These are phyloP conservation scores for Phataginus tetradactyla DNA, from an alignment of 2,797 vertebrate species.

Conservation along the genomic window DNA sequence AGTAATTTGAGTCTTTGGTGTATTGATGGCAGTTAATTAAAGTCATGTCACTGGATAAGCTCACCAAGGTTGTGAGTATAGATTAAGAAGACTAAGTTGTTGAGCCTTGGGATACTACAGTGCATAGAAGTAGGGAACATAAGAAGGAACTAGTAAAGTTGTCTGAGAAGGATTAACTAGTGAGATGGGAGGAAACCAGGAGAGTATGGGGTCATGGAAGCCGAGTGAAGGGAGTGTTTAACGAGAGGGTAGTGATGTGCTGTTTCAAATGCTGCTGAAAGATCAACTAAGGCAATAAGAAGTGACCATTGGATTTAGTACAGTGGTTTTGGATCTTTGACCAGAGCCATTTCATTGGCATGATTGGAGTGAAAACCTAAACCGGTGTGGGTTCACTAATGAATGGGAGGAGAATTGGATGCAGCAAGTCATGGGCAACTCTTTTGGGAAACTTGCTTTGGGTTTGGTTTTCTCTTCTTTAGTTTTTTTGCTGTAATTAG, in stretches of 20 bases:
- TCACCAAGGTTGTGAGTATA: background rate
- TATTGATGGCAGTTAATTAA: background rate
- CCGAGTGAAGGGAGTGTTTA: background rate
- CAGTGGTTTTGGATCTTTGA: background rate
- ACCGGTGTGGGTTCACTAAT: background rate
- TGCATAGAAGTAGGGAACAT: background rate
- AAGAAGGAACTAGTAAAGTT: background rate
- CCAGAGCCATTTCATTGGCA: background rate
- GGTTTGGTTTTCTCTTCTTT: too few species aligned
- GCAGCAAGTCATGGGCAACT: background rate
- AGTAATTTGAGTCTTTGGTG: background rate
- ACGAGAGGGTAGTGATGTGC: background rate
- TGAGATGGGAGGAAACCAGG: background rate
- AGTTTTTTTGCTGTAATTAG: background rate
- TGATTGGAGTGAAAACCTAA: background rate
- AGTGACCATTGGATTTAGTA: background rate
- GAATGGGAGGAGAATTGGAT: background rate
- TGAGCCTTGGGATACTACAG: background rate
- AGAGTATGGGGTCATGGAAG: background rate
- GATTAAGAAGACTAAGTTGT: background rate
- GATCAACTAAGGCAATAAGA: background rate
- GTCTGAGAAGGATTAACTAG: background rate
- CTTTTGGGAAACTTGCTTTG: background rate
- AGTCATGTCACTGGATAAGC: background rate
- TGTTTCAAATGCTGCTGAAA: background rate